Base-by-base conservation (phyloP, 2,113 vertebrate species). In the Isichthys henryi region DNA sequence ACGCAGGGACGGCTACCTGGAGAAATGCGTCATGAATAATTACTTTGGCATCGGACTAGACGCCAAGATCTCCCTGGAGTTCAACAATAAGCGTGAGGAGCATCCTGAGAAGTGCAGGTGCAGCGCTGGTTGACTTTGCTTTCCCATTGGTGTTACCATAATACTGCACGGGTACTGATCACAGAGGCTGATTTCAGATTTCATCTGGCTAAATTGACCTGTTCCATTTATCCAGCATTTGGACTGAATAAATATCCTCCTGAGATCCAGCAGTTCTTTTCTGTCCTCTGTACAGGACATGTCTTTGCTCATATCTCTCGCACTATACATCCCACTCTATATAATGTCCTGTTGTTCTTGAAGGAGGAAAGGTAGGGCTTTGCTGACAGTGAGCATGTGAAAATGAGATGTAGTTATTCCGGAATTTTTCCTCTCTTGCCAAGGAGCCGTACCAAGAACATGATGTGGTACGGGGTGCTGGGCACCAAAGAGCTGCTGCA, bases 1-100 rank as follows among this genome's bases (percentile, higher is more conserved):
- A 52, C 80, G 87, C 94, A 99, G 98, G 93, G 98, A 99, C 93
- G 98, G 98, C 89, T 99, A 98, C 95, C 96, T 97, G 95, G 98
- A 99, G 96, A 99, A 98, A 92, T 99, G 98, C 92, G 98, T 99
- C 89, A 99, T 99, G 98, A 99, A 99, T 95, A 99, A 99, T 95
- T 99, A 99, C 94, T 99, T 99, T 92, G 98, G 98, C 88, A 99
- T 99, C 90, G 98, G 98, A 88, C 96, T 99, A 92, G 98, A 99
- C 91, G 98, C 98, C 88, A 99, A 99, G 94, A 99, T 99, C 95
- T 99, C 98, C 5, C 95, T 99, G 95, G 98, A 99, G 94, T 99
- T 99, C 94, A 99, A 99, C 95, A 99, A 99, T 93, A 99, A 99
- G 89, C 93, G 98, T 91, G 98, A 99, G 87, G 98, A 99, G 70